A percentile compares a stretch with the other conserved stretches of the same genome.
Evolutionary conservation across 2,797 vertebrate genomes (phyloP).

Genomic region (Sphenodon punctatus): DNA sequence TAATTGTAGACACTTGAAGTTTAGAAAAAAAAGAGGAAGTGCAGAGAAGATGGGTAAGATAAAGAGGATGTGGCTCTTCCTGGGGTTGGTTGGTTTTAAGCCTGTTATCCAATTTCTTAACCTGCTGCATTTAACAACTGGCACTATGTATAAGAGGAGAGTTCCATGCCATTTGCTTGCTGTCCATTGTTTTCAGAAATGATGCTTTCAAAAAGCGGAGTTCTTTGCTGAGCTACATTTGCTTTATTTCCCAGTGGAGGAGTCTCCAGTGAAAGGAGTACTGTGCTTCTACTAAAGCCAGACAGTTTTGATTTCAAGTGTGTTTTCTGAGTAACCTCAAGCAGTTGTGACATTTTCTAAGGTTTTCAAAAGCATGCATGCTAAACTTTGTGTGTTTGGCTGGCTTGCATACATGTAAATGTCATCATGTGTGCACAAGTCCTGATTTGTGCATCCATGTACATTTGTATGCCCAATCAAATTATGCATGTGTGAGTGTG

Average conservation of each 20-base stretch:
- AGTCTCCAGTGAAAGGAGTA: slow-evolving; percentile 20
- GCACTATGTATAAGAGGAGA: slow-evolving; percentile 19
- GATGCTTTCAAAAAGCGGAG: slow-evolving; percentile 22
- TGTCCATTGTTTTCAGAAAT: slow-evolving; percentile 20
- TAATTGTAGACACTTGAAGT: not conserved
- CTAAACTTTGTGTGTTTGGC: slow-evolving; percentile 35
- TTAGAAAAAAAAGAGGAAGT: slow-evolving; percentile 23
- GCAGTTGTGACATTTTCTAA: slow-evolving; percentile 54
- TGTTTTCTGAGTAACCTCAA: slow-evolving; percentile 47
- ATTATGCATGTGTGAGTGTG: slow-evolving; percentile 47
- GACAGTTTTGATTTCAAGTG: slow-evolving; percentile 25
- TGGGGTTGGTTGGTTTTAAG: slow-evolving; percentile 20
- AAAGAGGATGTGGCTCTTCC: not conserved
- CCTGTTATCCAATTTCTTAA: not conserved
- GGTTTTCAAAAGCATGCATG: slow-evolving; percentile 42
- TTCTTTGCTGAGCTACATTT: slow-evolving; percentile 40
- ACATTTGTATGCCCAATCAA: not conserved
- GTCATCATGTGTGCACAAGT: slow-evolving; percentile 47
- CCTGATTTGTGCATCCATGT: slow-evolving; percentile 24
- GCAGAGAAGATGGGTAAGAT: not conserved
- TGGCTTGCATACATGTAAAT: slow-evolving; percentile 49
- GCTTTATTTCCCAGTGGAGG: slow-evolving; percentile 25
- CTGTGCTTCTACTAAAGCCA: slow-evolving; percentile 35
- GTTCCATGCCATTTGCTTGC: slow-evolving; percentile 14
- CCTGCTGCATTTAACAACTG: not conserved